Evolutionary conservation across 2,113 vertebrate genomes (phyloP).

Genomic region (Pterocles burchelli): DNA sequence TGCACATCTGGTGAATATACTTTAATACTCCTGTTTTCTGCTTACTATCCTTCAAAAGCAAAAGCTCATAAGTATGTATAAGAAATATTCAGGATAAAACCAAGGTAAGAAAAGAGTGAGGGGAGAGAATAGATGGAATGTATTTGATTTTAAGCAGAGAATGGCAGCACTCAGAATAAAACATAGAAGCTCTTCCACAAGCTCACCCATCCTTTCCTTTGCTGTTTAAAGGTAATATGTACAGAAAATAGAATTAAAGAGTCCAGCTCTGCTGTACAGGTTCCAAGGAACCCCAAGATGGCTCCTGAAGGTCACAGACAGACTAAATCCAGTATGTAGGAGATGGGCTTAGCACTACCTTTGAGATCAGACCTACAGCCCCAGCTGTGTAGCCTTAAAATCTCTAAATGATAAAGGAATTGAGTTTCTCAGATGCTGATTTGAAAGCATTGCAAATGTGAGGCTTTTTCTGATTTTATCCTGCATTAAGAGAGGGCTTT

Average conservation of each 20-base stretch:
- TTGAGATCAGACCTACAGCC: background rate
- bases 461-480: background rate
- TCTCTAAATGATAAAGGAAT: background rate
- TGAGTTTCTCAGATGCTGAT: background rate
- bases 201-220: background rate
- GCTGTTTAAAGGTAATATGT: background rate
- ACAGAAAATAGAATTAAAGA: background rate
- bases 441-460: background rate
- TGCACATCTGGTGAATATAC: background rate
- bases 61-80: background rate
- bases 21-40: background rate
- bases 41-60: background rate
- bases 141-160: background rate
- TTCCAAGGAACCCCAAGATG: background rate
- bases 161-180: background rate
- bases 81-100: background rate
- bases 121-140: background rate
- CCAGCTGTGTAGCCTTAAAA: background rate
- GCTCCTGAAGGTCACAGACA: background rate
- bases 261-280: background rate
- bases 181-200: background rate
- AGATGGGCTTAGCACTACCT: background rate
- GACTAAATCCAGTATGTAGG: background rate
- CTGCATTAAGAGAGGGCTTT: background rate
- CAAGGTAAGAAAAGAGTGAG: background rate